A percentile compares a stretch with the other conserved stretches of the same genome.
Evolutionary conservation across 2,797 vertebrate species (phyloP).

Genomic region (Anisognathus igniventris): DNA sequence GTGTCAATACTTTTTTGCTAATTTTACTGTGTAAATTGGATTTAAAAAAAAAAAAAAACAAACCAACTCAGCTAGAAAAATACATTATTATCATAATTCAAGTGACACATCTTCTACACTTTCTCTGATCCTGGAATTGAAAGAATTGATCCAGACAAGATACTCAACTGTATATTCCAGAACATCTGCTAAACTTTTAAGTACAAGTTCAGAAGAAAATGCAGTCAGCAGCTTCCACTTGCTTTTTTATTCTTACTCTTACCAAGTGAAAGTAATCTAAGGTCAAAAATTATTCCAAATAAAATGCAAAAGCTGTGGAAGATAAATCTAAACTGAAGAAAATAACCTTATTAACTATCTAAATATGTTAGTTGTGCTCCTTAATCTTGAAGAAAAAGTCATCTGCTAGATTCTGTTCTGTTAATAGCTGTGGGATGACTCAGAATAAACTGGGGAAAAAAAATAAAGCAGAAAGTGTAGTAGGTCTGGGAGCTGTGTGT

Average conservation of each 20-base stretch:
- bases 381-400: slow-evolving; percentile 8
- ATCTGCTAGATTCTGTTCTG: not conserved
- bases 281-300: not conserved
- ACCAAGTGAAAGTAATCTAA: not conserved
- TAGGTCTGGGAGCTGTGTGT: not conserved
- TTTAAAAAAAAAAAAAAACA: not conserved
- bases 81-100: not conserved
- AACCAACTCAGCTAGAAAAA: not conserved
- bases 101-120: not conserved
- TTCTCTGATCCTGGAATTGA: not conserved
- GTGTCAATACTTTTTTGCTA: not conserved
- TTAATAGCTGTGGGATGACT: not conserved
- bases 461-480: not conserved
- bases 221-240: not conserved
- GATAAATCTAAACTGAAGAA: not conserved
- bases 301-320: not conserved
- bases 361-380: not conserved
- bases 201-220: not conserved
- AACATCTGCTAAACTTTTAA: not conserved
- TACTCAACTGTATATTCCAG: not conserved
- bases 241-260: not conserved
- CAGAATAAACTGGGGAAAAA: not conserved
- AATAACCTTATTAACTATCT: not conserved
- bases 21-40: not conserved
- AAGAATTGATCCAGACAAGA: not conserved